Evolutionary conservation across 2,113 vertebrate genomes (phyloP).

Genomic region (Pontoporia blainvillei): DNA sequence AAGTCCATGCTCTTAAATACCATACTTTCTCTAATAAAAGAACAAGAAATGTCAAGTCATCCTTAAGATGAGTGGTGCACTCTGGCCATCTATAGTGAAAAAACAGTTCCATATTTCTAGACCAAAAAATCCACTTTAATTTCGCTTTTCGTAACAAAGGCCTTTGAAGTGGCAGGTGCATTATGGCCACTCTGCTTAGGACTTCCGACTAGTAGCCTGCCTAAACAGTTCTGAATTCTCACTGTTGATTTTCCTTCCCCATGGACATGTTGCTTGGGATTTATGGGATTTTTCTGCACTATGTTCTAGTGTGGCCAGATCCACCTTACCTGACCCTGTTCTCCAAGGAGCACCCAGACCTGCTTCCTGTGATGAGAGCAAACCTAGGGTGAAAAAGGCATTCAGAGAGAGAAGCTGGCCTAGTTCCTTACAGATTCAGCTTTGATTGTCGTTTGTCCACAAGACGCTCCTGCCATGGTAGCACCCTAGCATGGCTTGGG

Average conservation of each 20-base stretch:
- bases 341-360: not conserved
- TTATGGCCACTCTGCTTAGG: not conserved
- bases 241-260: not conserved
- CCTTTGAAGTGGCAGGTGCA: not conserved
- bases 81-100: not conserved
- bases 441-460: conserved; percentile 40
- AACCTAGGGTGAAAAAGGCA: not conserved
- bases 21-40: conserved; percentile 10
- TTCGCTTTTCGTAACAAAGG: not conserved
- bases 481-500: conserved; percentile 31
- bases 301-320: not conserved
- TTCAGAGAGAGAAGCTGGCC: not conserved
- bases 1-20: conserved; percentile 29
- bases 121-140: not conserved
- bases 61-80: not conserved
- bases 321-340: not conserved
- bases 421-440: not conserved
- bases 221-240: not conserved
- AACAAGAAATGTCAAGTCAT: conserved; percentile 43
- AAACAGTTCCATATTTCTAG: not conserved
- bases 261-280: not conserved
- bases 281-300: not conserved
- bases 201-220: not conserved
- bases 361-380: not conserved
- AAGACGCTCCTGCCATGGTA: conserved; percentile 12